Base-by-base conservation (phyloP, 2,888 invertebrate species). In the Argyresthia albistria region DNA sequence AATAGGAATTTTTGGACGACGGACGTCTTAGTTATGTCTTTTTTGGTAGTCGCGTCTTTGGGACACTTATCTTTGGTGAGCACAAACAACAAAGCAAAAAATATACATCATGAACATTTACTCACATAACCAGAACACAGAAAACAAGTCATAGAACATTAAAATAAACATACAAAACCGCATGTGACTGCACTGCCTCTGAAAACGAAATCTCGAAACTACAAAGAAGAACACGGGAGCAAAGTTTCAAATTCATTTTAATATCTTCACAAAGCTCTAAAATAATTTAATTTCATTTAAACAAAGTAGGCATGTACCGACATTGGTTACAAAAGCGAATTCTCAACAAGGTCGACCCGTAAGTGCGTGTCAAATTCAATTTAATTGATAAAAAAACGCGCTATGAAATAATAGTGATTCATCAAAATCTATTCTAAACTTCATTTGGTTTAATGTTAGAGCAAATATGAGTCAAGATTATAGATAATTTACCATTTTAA, bases 201-300 rank as follows among this genome's bases (percentile, higher is more conserved):
- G 16, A n/a, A n/a, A 9, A 39, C 39, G 3, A 39, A 39, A 54
- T 57, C 56, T 58, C 59, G 14, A 43, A 74, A 68, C 72, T 76
- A 79, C 71, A 71, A 75, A 60, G 66, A 65, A 67, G 81, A 80
- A 81, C 77, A 76, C 80, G 70, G 61, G 63, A 70, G 61, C 65
- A 79, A 80, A 80, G 80, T 82, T 84, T 83, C 79, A 83, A 86
- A 86, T 82, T 81, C 82, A 82, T 83, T 86, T 86, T 86, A 86
- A 86, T 86, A 78, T 78, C 67, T 76, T 69, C 83, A 84, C 80
- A 84, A 79, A 80, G 80, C 74, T 80, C 77, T 81, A 83, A 80
- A 81, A 74, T 76, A 76, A 76, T 67, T 65, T 71, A 25, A 72
- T 74, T 67, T 69, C 73, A 73, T 72, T 71, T 61, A 73, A 77